phyloP scores from a whole-genome alignment of 2,888 invertebrate genomes.

The Meliscaeva auricollis region DNA sequence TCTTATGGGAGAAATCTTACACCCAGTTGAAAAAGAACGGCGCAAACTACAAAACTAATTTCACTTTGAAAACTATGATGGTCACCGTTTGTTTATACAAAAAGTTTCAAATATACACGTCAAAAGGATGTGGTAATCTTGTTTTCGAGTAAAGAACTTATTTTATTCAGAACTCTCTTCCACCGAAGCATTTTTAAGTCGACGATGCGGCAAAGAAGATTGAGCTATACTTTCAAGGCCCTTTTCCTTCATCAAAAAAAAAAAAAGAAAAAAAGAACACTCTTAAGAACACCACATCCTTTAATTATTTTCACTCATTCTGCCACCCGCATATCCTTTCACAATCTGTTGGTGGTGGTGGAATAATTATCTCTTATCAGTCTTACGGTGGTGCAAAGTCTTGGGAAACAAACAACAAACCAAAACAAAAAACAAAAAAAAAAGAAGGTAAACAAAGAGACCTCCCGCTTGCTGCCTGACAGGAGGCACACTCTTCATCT shows the following conservation, averaged over 20 bases:
- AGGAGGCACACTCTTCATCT: conserved; percentile 47
- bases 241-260: conserved; percentile 31
- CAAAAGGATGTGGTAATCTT: conserved; percentile 2
- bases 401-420: background rate
- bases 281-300: conserved; percentile 55
- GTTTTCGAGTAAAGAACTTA: conserved; percentile 20
- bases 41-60: too few species aligned
- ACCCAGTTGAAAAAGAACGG: too few species aligned
- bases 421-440: background rate
- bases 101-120: conserved; percentile 12
- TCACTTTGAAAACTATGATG: background rate
- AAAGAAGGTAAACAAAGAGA: conserved; percentile 44
- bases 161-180: background rate
- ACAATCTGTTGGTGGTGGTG: conserved; percentile 49
- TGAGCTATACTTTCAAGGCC: conserved; percentile 36
- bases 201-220: conserved; percentile 28
- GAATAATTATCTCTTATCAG: conserved; percentile 73
- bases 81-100: background rate
- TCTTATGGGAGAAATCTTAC: too few species aligned
- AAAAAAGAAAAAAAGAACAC: too few species aligned
- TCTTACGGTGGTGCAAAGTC: background rate
- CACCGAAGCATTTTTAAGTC: background rate
- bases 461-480: conserved; percentile 28
- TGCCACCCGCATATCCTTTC: conserved; percentile 32
- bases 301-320: conserved; percentile 68